Percentiles rank a stretch among this genome's conserved stretches.
These are phyloP conservation scores for Chloroclystis v-ata DNA, from an alignment of 2,888 invertebrate genomes.

Conservation along the genomic window DNA sequence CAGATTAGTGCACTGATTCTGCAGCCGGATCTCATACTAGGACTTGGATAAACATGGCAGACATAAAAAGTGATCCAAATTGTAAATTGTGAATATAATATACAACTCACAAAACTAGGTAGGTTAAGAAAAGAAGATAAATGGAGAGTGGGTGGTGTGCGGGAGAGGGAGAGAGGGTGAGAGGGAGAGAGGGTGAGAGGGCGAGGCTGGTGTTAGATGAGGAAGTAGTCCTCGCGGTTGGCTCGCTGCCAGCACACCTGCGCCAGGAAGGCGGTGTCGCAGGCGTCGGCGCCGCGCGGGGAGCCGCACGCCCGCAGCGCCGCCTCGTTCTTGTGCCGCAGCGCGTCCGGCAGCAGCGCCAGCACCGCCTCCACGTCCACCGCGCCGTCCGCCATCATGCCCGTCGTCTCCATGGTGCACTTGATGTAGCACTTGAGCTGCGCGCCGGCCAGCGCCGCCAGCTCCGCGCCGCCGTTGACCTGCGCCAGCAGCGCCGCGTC, in stretches of 20 bases:
- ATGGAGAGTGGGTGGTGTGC: no score
- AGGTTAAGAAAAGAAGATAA: no score
- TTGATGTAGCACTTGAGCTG: constrained; percentile 66
- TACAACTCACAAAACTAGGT: no score
- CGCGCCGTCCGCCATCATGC: constrained; percentile 59
- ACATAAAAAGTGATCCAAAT: no score
- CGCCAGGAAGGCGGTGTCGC: constrained; percentile 63
- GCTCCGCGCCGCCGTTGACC: constrained; percentile 54
- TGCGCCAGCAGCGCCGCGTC: constrained; percentile 48
- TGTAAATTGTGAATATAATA: no score
- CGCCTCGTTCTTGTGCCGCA: constrained; percentile 43
- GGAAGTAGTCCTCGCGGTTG: constrained; percentile 55
- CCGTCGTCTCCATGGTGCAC: constrained; percentile 68
- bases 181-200: no score
- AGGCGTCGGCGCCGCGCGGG: constrained; percentile 54
- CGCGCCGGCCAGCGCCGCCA: constrained; percentile 42
- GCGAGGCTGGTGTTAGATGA: no score
- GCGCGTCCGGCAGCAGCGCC: constrained; percentile 52
- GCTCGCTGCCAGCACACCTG: constrained; percentile 66
- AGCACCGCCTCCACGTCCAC: constrained; percentile 63
- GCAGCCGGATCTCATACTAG: no score
- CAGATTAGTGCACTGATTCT: no score
- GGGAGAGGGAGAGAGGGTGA: no score
- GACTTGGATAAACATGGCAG: no score
- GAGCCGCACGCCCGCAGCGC: constrained; percentile 53